phyloP scores from a whole-genome alignment of 1,140 invertebrate genomes.

The Geopemphigus sp. region DNA sequence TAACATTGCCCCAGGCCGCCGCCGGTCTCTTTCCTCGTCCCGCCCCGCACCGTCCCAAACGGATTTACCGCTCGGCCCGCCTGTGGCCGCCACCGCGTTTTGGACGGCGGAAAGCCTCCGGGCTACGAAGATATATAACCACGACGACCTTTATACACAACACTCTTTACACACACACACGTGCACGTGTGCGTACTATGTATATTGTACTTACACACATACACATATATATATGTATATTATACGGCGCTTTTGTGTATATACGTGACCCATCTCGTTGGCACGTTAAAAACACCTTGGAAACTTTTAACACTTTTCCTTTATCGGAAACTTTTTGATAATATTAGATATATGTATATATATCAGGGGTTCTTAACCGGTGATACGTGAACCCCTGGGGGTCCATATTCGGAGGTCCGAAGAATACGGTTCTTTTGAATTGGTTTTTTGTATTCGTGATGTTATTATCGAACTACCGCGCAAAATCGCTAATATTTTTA shows the following conservation, averaged over 20 bases:
- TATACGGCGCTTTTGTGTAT: neutral
- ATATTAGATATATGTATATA: neutral
- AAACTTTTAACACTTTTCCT: constrained; percentile 26
- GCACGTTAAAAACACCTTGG: constrained; percentile 12
- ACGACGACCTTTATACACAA: constrained; percentile 43
- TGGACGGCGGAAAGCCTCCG: constrained; percentile 17
- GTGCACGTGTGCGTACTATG: neutral
- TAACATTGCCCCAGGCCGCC: constrained; percentile 31
- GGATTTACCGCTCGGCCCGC: neutral
- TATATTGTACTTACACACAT: no score
- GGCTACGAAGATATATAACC: constrained; percentile 44
- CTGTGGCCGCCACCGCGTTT: neutral
- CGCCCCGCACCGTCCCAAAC: neutral
- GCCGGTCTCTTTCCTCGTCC: neutral
- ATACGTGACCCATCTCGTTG: neutral
- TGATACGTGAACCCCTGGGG: no score
- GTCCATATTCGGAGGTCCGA: no score
- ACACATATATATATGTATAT: no score
- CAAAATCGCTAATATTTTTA: no score
- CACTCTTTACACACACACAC: constrained; percentile 12
- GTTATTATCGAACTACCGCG: no score
- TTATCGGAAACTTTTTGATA: neutral
- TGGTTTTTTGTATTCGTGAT: no score
- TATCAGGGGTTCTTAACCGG: no score
- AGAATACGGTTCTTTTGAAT: no score